Base-by-base conservation (phyloP, 2,113 vertebrate genomes). In the Vicugna pacos region DNA sequence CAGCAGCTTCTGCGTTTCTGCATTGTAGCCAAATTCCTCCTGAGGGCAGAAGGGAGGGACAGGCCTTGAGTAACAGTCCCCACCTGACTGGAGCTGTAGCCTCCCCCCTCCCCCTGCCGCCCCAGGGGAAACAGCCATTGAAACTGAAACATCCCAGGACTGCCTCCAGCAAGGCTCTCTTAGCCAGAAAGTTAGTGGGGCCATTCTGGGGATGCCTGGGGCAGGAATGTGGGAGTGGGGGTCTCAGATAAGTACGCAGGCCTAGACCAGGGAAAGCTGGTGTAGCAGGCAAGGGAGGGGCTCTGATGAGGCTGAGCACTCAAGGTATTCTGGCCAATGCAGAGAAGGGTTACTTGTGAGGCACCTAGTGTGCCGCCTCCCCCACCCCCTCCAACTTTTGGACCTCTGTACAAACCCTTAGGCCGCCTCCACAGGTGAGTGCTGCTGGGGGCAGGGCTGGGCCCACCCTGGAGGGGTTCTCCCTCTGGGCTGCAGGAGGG, bases 11-110 rank as follows among this genome's bases (percentile, higher is more conserved):
- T 99, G 99, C 0, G 99, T 99, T 98, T 99, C 99, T 0, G 99
- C 99, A 0, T 99, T 99, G 98, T 99, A 99, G 28, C 99, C 99
- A 80, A 99, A 99, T 98, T 99, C 99, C 95, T 99, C 99, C 99
- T 99, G 97, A 30, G n/a, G 86, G 89, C 32, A 95, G 24, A 94
- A 89, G 76, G 85, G 82, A 85, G 17, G 46, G 32, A 77, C n/a
- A 38, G 24, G 62, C 70, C 65, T 86, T 96, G 58, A 95, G 79
- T 56, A 89, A 96, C 20, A 87, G 28, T 64, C n/a, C 46, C 79
- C 93, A 91, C 86, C 60, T 86, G 77, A 82, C 14, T 79, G 20
- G 12, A 85, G 50, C 82, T 52, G 4, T 35, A 94, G 17, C 94
- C 82, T 77, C 86, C 86, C 62, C 94, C 50, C 70, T 50, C 67